Evolutionary conservation across 2,888 invertebrate genomes (phyloP), one percentile per base, ranked within the genome.

Genomic region (Anthoptus insignis): DNA sequence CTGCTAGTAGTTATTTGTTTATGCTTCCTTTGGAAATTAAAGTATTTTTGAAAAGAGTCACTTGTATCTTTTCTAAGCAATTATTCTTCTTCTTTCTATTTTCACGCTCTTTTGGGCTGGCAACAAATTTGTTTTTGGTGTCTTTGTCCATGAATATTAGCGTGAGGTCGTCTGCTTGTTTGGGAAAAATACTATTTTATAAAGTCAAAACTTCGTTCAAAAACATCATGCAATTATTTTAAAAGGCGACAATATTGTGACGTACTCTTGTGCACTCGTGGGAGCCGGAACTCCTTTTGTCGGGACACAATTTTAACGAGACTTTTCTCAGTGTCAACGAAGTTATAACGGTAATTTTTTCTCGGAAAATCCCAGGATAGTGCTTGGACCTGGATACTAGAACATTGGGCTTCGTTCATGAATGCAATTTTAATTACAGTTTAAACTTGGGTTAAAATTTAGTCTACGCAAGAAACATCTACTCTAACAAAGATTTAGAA

Each of bases 261-360:
- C 42, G 19, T 42, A 42, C 42, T 16, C 42, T 42, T 14, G 1
- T 39, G 16, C 39, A 42, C 42, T 42, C 42, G 19, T 42, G 42
- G 42, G 42, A 42, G 42, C 42, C 11, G 19, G 42, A 42, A 42
- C 19, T 21, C 19, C 42, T 21, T 42, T 42, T 42, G 19, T 21
- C 42, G 42, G 42, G 42, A 42, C 21, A 19, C 42, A 42, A 42
- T 42, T 42, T 19, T 21, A 42, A 42, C 42, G 42, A 42, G 42
- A 42, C 42, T 42, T 32, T 32, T 42, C 42, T 19, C 16, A 42
- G 42, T 42, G 19, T 42, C 42, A 42, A 11, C 19, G 19, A 42
- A 42, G 42, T 42, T 42, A 42, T 42, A 42, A 21, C 19, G 9
- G 42, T 42, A 42, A 19, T 42, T 42, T 42, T 42, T 42, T 11